Evolutionary conservation across 2,113 vertebrate genomes (phyloP), one percentile per base, ranked within the genome.

Genomic region (Otocyon megalotis): DNA sequence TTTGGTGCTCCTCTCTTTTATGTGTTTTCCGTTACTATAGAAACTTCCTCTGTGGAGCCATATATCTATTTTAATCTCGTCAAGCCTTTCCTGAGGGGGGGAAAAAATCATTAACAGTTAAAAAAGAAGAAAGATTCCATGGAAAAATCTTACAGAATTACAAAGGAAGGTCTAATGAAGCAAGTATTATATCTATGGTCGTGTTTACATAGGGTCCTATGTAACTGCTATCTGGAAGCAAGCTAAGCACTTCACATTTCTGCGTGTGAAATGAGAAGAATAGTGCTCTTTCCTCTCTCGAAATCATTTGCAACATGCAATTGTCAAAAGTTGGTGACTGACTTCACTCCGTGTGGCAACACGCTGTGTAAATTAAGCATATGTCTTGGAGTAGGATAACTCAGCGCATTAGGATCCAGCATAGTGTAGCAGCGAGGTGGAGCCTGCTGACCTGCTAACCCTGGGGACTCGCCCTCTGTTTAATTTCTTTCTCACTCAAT

Each of bases 11-110:
- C 5, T 82, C 24, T 90, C 82, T 37, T 91, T 96, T 97, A 77
- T 72, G 35, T 87, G 30, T 58, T 67, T 97, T 28, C 3, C 80
- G 85, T 98, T 98, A 87, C 95, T 96, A 98, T 98, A 84, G 97
- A 98, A 98, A 97, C 94, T 30, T 81, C 72, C 58, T 97, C 72
- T 53, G 12, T 82, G 60, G n/a, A 94, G 2, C 20, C 48, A 72
- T 90, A 22, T 56, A 71, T 53, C 74, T 90, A 94, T 96, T 97
- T 97, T 95, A 97, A 95, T 67, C 58, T 35, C 72, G 35, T 90
- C 67, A 93, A 50, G 53, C 1, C 35, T 82, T 94, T 97, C 37
- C 65, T 17, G 32, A 97, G n/a, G 71, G 87, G 88, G n/a, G 71
- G 86, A 91, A 94, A 95, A 79, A 96, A 62, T 91, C 3, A 96